Conservation (phyloP, 2,888 invertebrate species). For the Conus canariensis region DNA sequence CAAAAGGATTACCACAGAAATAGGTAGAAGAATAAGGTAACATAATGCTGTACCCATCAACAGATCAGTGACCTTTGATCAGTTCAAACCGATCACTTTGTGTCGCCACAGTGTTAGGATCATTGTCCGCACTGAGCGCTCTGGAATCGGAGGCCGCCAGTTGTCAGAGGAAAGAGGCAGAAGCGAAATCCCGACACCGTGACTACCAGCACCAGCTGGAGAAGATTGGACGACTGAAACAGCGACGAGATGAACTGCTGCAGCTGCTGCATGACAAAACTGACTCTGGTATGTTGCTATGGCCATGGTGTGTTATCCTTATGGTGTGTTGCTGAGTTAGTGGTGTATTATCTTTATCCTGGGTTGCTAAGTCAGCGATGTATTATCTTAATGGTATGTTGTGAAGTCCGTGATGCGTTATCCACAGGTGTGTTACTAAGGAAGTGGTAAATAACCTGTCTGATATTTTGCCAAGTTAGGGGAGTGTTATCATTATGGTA, state of each 20-base stretch:
- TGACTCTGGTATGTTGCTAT: too few relatives aligned
- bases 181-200: not conserved
- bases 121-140: conserved; percentile 34
- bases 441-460: too few relatives aligned
- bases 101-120: conserved; percentile 36
- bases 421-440: too few relatives aligned
- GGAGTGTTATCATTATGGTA: too few relatives aligned
- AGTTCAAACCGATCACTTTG: not conserved
- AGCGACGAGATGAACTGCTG: conserved; percentile 3
- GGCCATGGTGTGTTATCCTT: too few relatives aligned
- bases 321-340: not conserved
- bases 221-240: conserved; percentile 12
- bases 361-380: not conserved
- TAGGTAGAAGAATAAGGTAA: not conserved
- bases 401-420: too few relatives aligned
- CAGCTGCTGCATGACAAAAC: conserved; percentile 10
- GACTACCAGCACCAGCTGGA: not conserved
- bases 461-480: too few relatives aligned
- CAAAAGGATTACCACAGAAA: not conserved
- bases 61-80: too few relatives aligned
- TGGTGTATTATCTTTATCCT: too few relatives aligned
- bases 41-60: not conserved
- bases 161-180: not conserved
- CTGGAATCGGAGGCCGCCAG: conserved; percentile 17
- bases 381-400: not conserved